Evolutionary conservation across 2,888 invertebrate genomes (phyloP).

Genomic region (Dasysyrphus albostriatus): DNA sequence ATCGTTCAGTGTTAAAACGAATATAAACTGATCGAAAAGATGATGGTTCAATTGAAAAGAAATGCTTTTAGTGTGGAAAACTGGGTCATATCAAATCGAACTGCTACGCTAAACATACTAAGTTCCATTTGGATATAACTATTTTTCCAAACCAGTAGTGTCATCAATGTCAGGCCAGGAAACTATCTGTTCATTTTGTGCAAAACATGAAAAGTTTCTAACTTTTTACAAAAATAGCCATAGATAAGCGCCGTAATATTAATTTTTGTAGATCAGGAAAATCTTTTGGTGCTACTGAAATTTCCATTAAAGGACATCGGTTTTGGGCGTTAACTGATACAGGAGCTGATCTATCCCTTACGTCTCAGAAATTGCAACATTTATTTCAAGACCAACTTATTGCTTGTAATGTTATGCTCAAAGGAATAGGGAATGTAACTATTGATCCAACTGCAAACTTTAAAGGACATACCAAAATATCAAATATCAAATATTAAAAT

Average conservation of each 20-base stretch:
- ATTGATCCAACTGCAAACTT: slow-evolving; percentile 48
- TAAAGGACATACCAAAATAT: slow-evolving; percentile 20
- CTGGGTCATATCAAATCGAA: too few species aligned
- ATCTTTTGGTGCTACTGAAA: slow-evolving; percentile 5
- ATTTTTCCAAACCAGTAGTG: not conserved
- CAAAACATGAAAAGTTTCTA: slow-evolving; percentile 24
- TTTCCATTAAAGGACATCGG: slow-evolving; percentile 9
- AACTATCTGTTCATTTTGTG: slow-evolving; percentile 24
- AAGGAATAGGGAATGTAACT: slow-evolving; percentile 31
- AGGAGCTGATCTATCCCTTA: too few species aligned
- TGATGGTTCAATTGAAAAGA: too few species aligned
- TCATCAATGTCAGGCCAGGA: slow-evolving; percentile 12
- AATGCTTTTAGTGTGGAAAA: too few species aligned
- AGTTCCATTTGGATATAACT: not conserved
- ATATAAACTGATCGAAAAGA: too few species aligned
- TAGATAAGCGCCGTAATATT: slow-evolving; percentile 37
- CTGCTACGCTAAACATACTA: too few species aligned
- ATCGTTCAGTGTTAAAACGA: too few species aligned
- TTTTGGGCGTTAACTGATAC: slow-evolving; percentile 40
- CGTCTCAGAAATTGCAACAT: too few species aligned
- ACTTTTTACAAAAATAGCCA: slow-evolving; percentile 28
- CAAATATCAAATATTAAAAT: slow-evolving; percentile 34
- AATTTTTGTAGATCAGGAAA: slow-evolving; percentile 38
- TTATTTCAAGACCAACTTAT: slow-evolving; percentile 32
- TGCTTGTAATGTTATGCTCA: slow-evolving; percentile 30